phyloP scores from a whole-genome alignment of 2,888 invertebrate genomes.

The Stenchaetothrips biformis region DNA sequence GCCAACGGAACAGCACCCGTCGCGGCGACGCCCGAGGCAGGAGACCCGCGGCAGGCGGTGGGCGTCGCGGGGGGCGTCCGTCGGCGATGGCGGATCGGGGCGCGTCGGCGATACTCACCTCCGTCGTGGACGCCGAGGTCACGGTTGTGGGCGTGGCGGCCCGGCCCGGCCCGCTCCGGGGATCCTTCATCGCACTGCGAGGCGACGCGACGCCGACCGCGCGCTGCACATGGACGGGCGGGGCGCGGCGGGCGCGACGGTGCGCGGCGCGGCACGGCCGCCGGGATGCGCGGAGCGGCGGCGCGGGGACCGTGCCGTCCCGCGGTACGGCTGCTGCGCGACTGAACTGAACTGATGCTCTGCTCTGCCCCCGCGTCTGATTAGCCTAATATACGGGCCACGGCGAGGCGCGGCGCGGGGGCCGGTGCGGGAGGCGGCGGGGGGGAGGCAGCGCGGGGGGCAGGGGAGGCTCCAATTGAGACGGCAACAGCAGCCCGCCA shows the following conservation, averaged over 20 bases:
- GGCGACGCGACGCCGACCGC: background rate
- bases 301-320: background rate
- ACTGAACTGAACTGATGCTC: slow-evolving; percentile 20
- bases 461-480: background rate
- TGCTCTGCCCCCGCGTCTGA: slow-evolving; percentile 13
- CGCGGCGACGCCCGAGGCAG: background rate
- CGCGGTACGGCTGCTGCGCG: slow-evolving; percentile 7
- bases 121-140: background rate
- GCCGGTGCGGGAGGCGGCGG: background rate
- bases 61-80: background rate
- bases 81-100: background rate
- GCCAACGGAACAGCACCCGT: background rate
- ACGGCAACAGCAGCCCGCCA: background rate
- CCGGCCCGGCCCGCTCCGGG: background rate
- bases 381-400: slow-evolving; percentile 22
- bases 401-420: background rate
- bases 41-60: background rate
- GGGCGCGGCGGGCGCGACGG: slow-evolving; percentile 2
- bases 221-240: background rate
- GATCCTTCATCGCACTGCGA: background rate
- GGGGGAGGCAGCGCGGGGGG: background rate
- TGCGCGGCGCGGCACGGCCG: background rate
- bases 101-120: background rate
- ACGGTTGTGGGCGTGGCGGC: background rate
- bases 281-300: background rate